Evolutionary conservation across 2,113 vertebrate genomes (phyloP).

Genomic region (Struthidea cinerea): DNA sequence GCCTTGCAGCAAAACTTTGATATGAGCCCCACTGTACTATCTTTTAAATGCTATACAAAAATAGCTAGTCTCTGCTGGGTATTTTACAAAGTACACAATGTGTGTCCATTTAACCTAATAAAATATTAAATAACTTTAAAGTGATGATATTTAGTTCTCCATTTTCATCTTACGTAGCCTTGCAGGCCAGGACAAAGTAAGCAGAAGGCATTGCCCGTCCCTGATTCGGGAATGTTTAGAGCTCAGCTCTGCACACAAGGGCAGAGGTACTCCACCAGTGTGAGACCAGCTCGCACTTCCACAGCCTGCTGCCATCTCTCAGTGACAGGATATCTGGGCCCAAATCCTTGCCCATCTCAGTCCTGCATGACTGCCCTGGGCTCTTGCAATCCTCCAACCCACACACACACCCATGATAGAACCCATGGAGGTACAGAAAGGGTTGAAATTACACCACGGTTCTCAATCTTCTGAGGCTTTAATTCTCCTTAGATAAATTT

Average conservation of each 20-base stretch:
- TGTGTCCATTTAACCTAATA: conserved; percentile 51
- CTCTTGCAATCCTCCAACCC: fast-evolving
- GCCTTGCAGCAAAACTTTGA: background rate
- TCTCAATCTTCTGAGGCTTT: background rate
- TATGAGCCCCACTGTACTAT: background rate
- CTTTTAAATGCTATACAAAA: background rate
- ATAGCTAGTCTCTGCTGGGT: background rate
- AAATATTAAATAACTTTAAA: conserved; percentile 60
- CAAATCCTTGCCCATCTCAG: background rate
- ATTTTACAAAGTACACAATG: background rate
- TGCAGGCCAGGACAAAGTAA: fast-evolving
- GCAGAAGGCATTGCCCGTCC: background rate
- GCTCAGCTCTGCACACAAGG: background rate
- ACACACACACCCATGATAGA: fast-evolving
- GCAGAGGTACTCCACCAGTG: background rate
- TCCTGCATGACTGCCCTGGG: background rate
- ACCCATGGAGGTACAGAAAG: background rate
- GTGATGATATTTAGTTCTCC: background rate
- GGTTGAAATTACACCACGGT: background rate
- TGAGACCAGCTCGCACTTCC: background rate
- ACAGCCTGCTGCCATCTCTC: background rate
- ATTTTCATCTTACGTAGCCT: background rate
- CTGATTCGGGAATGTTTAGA: fast-evolving
- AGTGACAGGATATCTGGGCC: background rate
- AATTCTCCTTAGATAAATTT: background rate